Conservation (phyloP, 2,113 vertebrate species). For the Rhadina sibilatrix region DNA sequence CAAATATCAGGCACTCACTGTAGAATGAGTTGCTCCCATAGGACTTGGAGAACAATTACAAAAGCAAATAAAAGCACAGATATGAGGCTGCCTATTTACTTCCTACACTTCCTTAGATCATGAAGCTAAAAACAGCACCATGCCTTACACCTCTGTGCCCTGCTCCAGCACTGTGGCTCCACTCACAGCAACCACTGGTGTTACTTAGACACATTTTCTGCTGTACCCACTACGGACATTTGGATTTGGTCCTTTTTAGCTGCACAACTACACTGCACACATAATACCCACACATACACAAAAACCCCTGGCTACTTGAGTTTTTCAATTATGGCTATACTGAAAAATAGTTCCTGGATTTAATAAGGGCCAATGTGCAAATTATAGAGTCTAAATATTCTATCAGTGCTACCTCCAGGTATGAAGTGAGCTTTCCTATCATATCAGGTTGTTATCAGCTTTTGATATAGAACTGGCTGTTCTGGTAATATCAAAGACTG, state of each 20-base stretch:
- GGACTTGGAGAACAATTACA: neutral
- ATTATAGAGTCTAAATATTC: neutral
- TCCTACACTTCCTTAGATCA: neutral
- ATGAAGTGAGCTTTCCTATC: neutral
- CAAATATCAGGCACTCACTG: neutral
- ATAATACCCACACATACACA: neutral
- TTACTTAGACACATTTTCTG: neutral
- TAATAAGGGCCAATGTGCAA: neutral
- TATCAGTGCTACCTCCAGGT: neutral
- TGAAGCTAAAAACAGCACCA: neutral
- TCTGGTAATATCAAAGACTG: neutral
- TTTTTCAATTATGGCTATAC: neutral
- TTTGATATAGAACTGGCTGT: neutral
- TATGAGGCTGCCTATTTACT: neutral
- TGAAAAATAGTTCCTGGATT: neutral
- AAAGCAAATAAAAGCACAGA: neutral
- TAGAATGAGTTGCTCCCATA: neutral
- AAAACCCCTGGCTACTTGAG: neutral
- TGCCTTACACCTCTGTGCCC: neutral
- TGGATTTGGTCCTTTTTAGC: neutral
- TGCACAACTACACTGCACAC: neutral
- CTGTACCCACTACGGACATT: neutral
- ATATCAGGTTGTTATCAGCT: neutral
- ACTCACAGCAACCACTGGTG: fast-evolving
- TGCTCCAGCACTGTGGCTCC: neutral